Conservation (phyloP, 2,888 invertebrate species). For the Drosophila algonquin region DNA sequence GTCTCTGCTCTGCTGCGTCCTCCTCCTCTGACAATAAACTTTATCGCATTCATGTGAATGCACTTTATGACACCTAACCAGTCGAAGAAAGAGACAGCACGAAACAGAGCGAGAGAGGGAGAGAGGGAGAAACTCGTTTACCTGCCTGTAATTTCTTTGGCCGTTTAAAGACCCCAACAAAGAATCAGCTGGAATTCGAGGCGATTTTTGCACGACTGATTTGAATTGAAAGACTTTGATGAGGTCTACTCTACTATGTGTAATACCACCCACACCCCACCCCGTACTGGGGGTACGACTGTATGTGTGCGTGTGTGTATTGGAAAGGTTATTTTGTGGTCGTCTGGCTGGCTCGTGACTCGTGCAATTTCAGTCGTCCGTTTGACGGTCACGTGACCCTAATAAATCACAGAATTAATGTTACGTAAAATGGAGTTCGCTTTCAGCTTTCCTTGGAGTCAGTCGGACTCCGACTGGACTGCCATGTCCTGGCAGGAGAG, state of each 20-base stretch:
- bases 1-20: not conserved
- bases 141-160: conserved; percentile 39
- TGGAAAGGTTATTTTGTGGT: conserved; percentile 41
- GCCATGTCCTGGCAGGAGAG: conserved; percentile 18
- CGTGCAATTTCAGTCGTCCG: conserved; percentile 76
- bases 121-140: conserved; percentile 41
- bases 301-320: conserved; percentile 14
- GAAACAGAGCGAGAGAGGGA: conserved; percentile 5
- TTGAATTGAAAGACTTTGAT: conserved; percentile 45
- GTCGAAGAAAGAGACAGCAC: conserved; percentile 30
- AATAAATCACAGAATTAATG: conserved; percentile 85
- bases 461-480: conserved; percentile 2
- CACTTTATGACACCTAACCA: conserved; percentile 78
- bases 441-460: conserved; percentile 25
- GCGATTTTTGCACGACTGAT: conserved; percentile 48
- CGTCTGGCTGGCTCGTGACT: conserved; percentile 64
- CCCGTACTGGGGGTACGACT: not conserved
- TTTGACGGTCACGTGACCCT: conserved; percentile 85
- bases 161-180: conserved; percentile 25
- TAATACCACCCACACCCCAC: not conserved
- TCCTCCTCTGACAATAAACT: conserved; percentile 77
- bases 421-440: conserved; percentile 84
- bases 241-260: conserved; percentile 22
- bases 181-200: conserved; percentile 29
- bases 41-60: conserved; percentile 79